Percentiles rank a stretch among this genome's conserved stretches.
Conservation (phyloP, 1,140 invertebrate genomes). For the Pseudomyrmex concolor region DNA sequence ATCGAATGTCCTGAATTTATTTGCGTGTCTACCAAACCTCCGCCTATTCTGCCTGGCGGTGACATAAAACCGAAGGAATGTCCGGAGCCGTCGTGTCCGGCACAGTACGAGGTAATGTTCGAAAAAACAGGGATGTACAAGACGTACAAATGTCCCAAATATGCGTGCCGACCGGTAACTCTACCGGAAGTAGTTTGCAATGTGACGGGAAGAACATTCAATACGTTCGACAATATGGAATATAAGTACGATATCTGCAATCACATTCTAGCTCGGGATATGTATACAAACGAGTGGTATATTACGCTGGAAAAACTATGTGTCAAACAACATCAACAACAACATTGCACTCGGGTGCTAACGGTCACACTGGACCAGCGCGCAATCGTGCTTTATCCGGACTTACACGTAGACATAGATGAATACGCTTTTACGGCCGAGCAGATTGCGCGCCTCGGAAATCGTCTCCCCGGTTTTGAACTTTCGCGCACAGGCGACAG, state of each 20-base stretch:
- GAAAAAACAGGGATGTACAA: constrained; percentile 75
- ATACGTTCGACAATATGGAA: constrained; percentile 91
- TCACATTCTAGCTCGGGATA: constrained; percentile 90
- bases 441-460: constrained; percentile 89
- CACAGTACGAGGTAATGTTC: constrained; percentile 84
- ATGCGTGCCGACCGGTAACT: constrained; percentile 87
- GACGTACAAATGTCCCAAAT: constrained; percentile 83
- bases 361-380: constrained; percentile 86
- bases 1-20: constrained; percentile 85
- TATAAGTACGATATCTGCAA: constrained; percentile 92
- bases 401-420: constrained; percentile 89
- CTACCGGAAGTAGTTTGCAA: constrained; percentile 89
- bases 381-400: constrained; percentile 87
- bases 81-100: constrained; percentile 86
- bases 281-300: constrained; percentile 76
- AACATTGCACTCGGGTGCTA: constrained; percentile 86
- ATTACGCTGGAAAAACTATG: constrained; percentile 87
- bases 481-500: constrained; percentile 89
- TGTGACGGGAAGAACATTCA: constrained; percentile 90
- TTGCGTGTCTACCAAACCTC: constrained; percentile 84
- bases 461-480: constrained; percentile 88
- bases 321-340: constrained; percentile 57
- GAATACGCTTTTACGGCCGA: constrained; percentile 87
- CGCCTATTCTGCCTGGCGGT: constrained; percentile 72
- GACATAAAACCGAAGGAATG: constrained; percentile 81